Evolutionary conservation across 2,113 vertebrate genomes (phyloP).

Genomic region (Columba livia): DNA sequence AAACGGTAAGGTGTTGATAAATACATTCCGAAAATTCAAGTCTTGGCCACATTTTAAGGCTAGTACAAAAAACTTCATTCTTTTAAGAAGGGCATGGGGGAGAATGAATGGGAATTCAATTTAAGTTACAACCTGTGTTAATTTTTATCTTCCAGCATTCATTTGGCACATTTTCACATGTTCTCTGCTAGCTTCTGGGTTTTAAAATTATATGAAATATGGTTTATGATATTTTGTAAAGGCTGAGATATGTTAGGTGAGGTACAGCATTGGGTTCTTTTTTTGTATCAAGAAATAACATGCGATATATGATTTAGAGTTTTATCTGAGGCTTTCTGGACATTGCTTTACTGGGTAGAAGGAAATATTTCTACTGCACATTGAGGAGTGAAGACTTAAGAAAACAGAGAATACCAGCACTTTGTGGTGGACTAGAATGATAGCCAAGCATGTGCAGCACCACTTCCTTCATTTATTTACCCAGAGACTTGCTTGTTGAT

Average conservation of each 20-base stretch:
- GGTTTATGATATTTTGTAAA: neutral
- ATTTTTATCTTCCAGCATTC: neutral
- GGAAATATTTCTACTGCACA: neutral
- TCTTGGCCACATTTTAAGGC: neutral
- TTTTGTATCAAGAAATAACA: neutral
- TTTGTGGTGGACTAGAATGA: neutral
- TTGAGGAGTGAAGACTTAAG: neutral
- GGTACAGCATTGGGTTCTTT: neutral
- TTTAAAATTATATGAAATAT: neutral
- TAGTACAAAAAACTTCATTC: neutral
- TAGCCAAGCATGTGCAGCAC: slow-evolving; percentile 10
- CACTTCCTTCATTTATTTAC: neutral
- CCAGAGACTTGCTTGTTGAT: slow-evolving; percentile 47
- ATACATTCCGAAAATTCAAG: neutral
- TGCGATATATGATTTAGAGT: neutral
- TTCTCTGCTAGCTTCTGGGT: neutral
- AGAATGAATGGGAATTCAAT: neutral
- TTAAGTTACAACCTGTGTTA: neutral
- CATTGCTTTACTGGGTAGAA: neutral
- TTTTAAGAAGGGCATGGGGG: neutral
- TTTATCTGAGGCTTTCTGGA: slow-evolving; percentile 9
- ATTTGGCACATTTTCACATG: neutral
- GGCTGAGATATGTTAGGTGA: neutral
- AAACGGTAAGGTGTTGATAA: neutral
- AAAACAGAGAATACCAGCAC: slow-evolving; percentile 7